Base-by-base conservation (phyloP, 2,888 invertebrate species). In the Euplagia quadripunctaria region DNA sequence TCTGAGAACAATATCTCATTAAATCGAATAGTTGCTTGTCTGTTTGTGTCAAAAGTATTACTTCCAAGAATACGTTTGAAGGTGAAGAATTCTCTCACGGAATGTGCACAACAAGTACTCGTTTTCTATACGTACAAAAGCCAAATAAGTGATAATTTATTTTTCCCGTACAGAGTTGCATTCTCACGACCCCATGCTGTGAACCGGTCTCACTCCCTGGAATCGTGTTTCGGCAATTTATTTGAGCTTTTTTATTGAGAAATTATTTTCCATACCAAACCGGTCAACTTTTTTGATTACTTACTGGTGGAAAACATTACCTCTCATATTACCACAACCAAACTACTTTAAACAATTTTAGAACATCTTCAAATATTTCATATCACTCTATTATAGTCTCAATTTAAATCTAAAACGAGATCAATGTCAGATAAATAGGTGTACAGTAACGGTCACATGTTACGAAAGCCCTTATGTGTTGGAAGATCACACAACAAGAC, bases 101-200 rank as follows among this genome's bases (percentile, higher is more conserved):
- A 75, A 74, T 83, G 69, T 41, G 42, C 71, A 71, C 63, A 65
- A 72, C 66, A 46, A 73, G 70, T 68, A 71, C 31, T 72, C 67
- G 55, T 71, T 72, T 79, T 72, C 68, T 77, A 72, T 66, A 31
- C 12, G 61, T 61, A 51, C 76, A 67, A 71, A 52, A 72, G 66
- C 14, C 61, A 73, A 73, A 72, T 58, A 75, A 71, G n/a, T 66
- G 73, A 68, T 67, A 43, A 14, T 70, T 64, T 71, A 64, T 71
- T 70, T 78, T 85, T 79, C 69, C 31, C 68, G 64, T 55, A 64
- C 77, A 79, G 76, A 77, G 69, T 76, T 51, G 65, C 70, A 78
- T 82, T 79, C 61, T 43, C 20, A 78, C 81, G 76, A 82, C 86
- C 84, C 84, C 86, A 79, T 85, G 78, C 78, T 76, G 84, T 41